Evolutionary conservation across 2,888 invertebrate genomes (phyloP).

Genomic region (Clusia tigrina): DNA sequence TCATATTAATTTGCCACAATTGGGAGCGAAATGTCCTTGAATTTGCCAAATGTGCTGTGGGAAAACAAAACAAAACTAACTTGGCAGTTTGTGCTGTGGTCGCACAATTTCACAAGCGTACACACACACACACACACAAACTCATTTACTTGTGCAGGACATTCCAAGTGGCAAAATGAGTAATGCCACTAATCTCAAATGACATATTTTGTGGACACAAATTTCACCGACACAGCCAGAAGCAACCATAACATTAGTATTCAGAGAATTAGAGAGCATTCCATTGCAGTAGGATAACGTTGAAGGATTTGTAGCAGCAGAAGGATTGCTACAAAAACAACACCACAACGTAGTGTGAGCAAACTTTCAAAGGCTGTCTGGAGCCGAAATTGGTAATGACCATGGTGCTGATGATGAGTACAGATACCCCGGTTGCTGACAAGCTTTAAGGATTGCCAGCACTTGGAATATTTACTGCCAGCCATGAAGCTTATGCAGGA

Average conservation of each 20-base stretch:
- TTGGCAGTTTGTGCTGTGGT: neutral
- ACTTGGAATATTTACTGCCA: neutral
- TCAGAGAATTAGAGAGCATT: neutral
- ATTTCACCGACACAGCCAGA: neutral
- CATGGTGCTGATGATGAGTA: neutral
- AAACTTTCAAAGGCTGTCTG: neutral
- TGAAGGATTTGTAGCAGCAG: neutral
- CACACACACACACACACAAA: conserved; percentile 11
- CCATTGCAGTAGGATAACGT: neutral
- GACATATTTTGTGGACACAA: conserved; percentile 4
- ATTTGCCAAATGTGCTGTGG: neutral
- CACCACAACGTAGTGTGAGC: neutral
- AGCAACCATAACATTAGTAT: neutral
- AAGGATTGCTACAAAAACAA: neutral
- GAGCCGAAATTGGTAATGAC: conserved; percentile 1
- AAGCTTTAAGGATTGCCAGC: neutral
- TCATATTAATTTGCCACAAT: conserved; percentile 15
- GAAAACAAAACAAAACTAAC: conserved; percentile 3
- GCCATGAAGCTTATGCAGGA: too few relatives aligned
- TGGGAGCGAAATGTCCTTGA: neutral
- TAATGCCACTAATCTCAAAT: conserved; percentile 18
- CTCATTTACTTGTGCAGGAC: conserved; percentile 20
- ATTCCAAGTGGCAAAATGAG: conserved; percentile 11
- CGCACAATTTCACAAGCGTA: neutral
- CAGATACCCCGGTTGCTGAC: neutral